phyloP scores from a whole-genome alignment of 2,113 vertebrate species.

The Sylvilagus bachmani region DNA sequence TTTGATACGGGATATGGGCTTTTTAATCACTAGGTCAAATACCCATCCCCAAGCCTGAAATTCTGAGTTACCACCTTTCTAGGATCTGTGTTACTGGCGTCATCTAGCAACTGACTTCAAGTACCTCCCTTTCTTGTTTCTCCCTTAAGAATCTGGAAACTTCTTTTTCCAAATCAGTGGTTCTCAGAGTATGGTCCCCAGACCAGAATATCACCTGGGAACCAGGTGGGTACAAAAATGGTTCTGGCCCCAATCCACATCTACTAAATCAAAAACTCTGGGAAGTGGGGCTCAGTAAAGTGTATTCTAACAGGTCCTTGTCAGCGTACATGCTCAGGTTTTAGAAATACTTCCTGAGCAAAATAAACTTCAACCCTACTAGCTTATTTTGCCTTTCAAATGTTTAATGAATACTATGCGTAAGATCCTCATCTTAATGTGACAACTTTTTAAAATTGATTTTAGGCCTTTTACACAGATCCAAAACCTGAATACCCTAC shows the following conservation, averaged over 20 bases:
- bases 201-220: not conserved
- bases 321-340: not conserved
- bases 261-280: not conserved
- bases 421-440: not conserved
- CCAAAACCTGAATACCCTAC: not conserved
- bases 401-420: not conserved
- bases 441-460: not conserved
- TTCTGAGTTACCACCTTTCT: not conserved
- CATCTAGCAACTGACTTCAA: not conserved
- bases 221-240: not conserved
- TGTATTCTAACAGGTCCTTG: not conserved
- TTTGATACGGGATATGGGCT: no score
- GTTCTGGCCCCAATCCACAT: not conserved
- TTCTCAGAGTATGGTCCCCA: not conserved
- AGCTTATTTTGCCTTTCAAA: conserved; percentile 46
- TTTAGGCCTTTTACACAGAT: not conserved
- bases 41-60: not conserved
- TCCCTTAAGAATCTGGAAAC: not conserved
- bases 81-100: not conserved
- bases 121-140: not conserved
- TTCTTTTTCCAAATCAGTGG: not conserved
- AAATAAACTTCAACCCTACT: not conserved
- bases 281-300: not conserved
- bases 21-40: no score
- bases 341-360: not conserved